A percentile compares a stretch with the other conserved stretches of the same genome.
Conservation (phyloP, 1,140 invertebrate species). For the Holotrichia oblita region DNA sequence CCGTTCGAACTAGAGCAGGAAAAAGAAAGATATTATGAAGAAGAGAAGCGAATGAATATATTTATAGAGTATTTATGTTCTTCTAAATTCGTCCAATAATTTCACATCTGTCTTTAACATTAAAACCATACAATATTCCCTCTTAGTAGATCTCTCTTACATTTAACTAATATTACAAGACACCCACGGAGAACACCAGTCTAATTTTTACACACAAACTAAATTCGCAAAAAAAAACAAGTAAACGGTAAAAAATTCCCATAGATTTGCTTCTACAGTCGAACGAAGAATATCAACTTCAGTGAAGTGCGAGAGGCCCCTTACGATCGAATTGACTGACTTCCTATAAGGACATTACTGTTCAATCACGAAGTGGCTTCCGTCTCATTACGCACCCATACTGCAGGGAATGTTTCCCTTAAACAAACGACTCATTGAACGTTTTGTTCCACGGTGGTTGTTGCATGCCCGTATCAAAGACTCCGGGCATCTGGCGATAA, state of each 20-base stretch:
- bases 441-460: slow-evolving; percentile 9
- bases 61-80: no score
- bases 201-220: no score
- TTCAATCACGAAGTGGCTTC: slow-evolving; percentile 27
- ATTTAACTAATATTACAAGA: no score
- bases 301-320: neutral
- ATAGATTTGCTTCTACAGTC: neutral
- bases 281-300: neutral
- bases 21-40: no score
- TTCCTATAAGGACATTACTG: slow-evolving; percentile 23
- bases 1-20: no score
- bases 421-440: slow-evolving; percentile 21
- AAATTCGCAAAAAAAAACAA: neutral
- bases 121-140: no score
- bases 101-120: no score
- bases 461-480: no score
- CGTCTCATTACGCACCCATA: slow-evolving; percentile 24
- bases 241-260: neutral
- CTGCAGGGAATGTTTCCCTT: neutral
- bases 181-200: no score
- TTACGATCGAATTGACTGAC: neutral
- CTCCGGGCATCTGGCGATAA: neutral
- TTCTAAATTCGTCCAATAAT: no score
- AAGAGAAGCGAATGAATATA: no score
- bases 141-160: no score